phyloP scores from a whole-genome alignment of 2,113 vertebrate genomes.

The Ameiurus melas region DNA sequence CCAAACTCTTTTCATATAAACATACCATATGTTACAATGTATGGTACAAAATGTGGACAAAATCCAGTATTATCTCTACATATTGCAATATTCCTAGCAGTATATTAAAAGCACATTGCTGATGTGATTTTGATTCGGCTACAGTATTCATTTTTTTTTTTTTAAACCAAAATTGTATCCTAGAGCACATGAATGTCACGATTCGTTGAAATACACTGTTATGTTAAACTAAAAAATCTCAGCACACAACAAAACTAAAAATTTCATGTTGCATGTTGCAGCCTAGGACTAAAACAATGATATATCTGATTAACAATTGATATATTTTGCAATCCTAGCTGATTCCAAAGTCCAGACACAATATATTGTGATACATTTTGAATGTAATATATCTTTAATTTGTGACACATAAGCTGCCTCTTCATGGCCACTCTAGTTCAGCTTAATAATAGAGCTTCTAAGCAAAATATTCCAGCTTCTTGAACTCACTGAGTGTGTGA shows the following conservation, averaged over 20 bases:
- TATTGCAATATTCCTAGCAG: not conserved
- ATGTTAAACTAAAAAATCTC: not conserved
- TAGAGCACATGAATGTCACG: not conserved
- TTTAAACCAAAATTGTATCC: not conserved
- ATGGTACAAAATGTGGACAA: not conserved
- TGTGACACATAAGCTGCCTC: not conserved
- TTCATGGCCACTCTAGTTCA: not conserved
- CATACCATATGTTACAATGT: not conserved
- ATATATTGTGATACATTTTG: not conserved
- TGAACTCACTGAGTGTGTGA: constrained; percentile 53
- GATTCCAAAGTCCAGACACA: not conserved
- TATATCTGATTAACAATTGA: not conserved
- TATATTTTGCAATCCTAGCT: not conserved
- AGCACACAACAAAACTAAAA: not conserved
- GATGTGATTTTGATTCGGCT: not conserved
- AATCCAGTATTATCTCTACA: not conserved
- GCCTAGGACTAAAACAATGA: no score
- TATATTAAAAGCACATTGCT: not conserved
- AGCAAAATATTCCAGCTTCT: constrained; percentile 45
- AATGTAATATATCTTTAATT: not conserved
- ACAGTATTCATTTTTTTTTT: not conserved
- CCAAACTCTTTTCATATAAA: not conserved
- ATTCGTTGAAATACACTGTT: not conserved
- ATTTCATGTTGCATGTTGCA: not conserved
- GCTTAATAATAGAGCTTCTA: not conserved